phyloP scores from a whole-genome alignment of 2,797 vertebrate genomes.

The Falco cherrug region DNA sequence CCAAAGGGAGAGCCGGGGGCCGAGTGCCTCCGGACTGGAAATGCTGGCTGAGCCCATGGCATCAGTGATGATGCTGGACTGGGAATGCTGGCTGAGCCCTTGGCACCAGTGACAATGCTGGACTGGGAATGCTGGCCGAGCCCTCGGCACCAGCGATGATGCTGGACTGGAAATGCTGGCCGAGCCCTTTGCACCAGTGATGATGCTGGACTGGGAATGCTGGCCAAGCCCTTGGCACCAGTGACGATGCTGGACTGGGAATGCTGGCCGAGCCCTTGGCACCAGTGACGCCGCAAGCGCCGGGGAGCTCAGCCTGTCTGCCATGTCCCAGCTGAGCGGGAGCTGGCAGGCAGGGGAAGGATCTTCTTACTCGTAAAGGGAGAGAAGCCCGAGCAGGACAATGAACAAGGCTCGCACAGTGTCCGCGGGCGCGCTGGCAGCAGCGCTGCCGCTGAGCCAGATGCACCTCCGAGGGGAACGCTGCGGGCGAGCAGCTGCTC shows the following conservation, averaged over 20 bases:
- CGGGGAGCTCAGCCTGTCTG: constrained; percentile 1
- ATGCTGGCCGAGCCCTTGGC: constrained; percentile 39
- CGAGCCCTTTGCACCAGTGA: too few relatives aligned
- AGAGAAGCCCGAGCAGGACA: constrained; percentile 36
- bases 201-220: too few relatives aligned
- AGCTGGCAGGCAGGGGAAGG: constrained; percentile 49
- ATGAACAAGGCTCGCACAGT: constrained; percentile 40
- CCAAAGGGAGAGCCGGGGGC: neutral
- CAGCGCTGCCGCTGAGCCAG: neutral
- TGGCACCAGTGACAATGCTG: too few relatives aligned
- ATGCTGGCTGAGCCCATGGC: too few relatives aligned
- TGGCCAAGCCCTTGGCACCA: too few relatives aligned
- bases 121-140: too few relatives aligned
- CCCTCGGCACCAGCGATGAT: too few relatives aligned
- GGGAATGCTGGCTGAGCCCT: too few relatives aligned
- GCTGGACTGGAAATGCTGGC: too few relatives aligned
- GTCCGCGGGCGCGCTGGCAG: neutral
- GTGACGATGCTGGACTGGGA: too few relatives aligned
- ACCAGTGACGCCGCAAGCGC: neutral
- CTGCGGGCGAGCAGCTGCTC: neutral
- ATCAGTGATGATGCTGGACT: too few relatives aligned
- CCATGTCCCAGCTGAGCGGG: neutral
- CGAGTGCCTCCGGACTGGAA: neutral
- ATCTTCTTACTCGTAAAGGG: constrained; percentile 65
- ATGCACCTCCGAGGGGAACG: neutral